Evolutionary conservation across 2,113 vertebrate genomes (phyloP), one percentile per base, ranked within the genome.

Genomic region (Speoplatyrhinus poulsoni): DNA sequence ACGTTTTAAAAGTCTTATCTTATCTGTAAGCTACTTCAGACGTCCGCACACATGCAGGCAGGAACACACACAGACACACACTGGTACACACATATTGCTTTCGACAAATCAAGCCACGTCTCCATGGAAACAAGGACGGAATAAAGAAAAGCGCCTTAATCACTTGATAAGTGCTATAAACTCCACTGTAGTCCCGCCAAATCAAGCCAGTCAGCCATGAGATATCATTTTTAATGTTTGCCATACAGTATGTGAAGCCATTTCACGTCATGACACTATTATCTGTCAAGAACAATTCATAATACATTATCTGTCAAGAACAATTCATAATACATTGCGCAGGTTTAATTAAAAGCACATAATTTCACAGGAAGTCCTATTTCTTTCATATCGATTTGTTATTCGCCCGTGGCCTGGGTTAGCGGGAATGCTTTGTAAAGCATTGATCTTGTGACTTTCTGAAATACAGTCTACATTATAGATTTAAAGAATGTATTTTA

Each of bases 101-200:
- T 80, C 47, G 57, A 86, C 81, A 86, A 88, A 87, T 87, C 79
- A 83, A 87, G 80, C 69, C 67, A 53, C 41, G 73, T 88, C 70
- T 74, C 84, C 82, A 85, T 89, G 87, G 86, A 83, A 90, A 90
- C 87, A 81, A 54, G 75, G 82, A 78, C 73, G 12, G 80, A 87
- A 90, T 75, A 84, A 89, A 85, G 78, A 83, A 6, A 72, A 77
- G 79, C 66, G 82, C 82, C 76, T 83, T 87, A 83, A 88, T 88
- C 82, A 79, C 84, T 81, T 63, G 77, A 88, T 87, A 87, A 90
- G 87, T 88, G 63, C 68, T 67, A 79, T 80, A 86, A 82, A 82
- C 72, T 81, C 72, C 68, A 72, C 66, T 79, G 72, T 76, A 46
- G 12, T 73, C 76, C 72, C 71, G 76, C 76, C 72, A 72, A 85